Evolutionary conservation across 2,888 invertebrate species (phyloP).

Genomic region (Loripinus fragilis): DNA sequence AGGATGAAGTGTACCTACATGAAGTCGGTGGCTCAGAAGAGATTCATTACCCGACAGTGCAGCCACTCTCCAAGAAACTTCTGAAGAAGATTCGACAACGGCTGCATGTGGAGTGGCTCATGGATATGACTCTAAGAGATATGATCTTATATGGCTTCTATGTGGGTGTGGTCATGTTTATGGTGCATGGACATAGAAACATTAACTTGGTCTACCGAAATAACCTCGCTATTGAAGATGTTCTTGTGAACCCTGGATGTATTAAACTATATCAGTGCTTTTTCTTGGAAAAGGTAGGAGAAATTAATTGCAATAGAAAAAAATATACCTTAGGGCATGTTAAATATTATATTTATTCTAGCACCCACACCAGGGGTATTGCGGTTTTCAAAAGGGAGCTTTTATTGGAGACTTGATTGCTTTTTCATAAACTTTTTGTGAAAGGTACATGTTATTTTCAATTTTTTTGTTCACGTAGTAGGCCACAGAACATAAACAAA

Average conservation of each 20-base stretch:
- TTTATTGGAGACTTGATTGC: too few species aligned
- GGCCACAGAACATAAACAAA: too few species aligned
- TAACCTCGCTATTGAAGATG: constrained; percentile 58
- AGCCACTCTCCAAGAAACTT: constrained; percentile 51
- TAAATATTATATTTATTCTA: too few species aligned
- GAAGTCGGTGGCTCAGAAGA: constrained; percentile 31
- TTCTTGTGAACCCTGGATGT: constrained; percentile 62
- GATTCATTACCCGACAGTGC: constrained; percentile 38
- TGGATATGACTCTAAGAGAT: constrained; percentile 62
- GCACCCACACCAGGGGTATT: too few species aligned
- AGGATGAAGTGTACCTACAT: constrained; percentile 45
- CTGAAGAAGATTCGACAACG: constrained; percentile 56
- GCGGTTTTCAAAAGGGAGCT: too few species aligned
- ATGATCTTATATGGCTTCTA: constrained; percentile 64
- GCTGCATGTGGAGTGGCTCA: constrained; percentile 60
- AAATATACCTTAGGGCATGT: too few species aligned
- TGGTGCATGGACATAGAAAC: constrained; percentile 64
- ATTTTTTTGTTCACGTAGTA: too few species aligned
- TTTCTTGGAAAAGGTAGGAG: constrained; percentile 49
- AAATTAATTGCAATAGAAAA: too few species aligned
- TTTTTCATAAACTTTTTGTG: too few species aligned
- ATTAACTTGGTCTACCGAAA: constrained; percentile 49
- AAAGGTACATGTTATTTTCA: too few species aligned
- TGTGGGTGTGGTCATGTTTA: constrained; percentile 56
- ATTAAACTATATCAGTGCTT: constrained; percentile 43